Evolutionary conservation across 2,888 invertebrate genomes (phyloP), one percentile per base, ranked within the genome.

Genomic region (Pammene fasciana): DNA sequence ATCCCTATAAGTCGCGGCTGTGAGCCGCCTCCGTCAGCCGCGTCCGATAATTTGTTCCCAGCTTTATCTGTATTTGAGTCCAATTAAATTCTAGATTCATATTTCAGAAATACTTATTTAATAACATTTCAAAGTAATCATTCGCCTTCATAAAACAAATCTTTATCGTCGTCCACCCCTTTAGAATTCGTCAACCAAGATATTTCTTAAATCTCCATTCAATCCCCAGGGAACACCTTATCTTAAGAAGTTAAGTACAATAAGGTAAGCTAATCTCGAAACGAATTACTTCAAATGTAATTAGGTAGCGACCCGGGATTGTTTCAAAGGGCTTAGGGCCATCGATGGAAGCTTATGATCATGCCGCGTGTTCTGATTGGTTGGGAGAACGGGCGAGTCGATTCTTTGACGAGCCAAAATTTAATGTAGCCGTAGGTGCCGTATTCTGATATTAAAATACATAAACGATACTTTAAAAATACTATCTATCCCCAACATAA

Each of bases 211-310:
- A 26, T 26, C 45, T 26, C 59, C 45, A n/a, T 45, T 59, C 9
- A 59, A 26, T 46, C n/a, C 34, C 46, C 26, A 46, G 14, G 14
- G 0, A 46, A 36, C n/a, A 14, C 13, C 11, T 3, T 26, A 10
- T 56, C 55, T 14, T 16, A 50, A 62, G 34, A 41, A 68, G 48
- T 68, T 61, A 46, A 61, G 43, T 14, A 36, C 55, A 68, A 56
- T 50, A 62, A 62, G 43, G 45, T 48, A 55, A 46, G n/a, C 45
- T 45, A 65, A 52, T 68, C 68, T 59, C 57, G 34, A 68, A 68
- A 65, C 57, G 68, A 68, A 68, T 68, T 68, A 59, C 68, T 67
- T 45, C 38, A 52, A 64, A 64, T 52, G 64, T 68, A 68, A 68
- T 68, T 68, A 65, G 43, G 52, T 52, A 57, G 50, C 41, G 56